Base-by-base conservation (phyloP, 2,113 vertebrate species). In the Microtus pennsylvanicus region DNA sequence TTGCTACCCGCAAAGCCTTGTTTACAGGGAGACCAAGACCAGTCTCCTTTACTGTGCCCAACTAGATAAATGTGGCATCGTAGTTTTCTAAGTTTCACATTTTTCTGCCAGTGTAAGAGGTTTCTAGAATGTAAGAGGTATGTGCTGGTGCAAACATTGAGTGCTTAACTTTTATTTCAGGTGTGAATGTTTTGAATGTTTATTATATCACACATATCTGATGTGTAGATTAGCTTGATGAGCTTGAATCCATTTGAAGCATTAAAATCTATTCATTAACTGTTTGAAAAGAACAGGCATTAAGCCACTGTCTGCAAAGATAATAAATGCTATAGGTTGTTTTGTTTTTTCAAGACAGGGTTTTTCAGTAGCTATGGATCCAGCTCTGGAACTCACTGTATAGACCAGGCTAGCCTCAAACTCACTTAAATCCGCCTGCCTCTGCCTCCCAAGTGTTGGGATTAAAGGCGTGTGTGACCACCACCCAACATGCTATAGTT, bases 191-290 rank as follows among this genome's bases (percentile, higher is more conserved):
- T 89, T 55, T 86, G 75, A 69, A 10, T 87, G 70, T 87, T 89
- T 95, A 80, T 88, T 78, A 76, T 95, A 83, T 87, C 67, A 94
- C 38, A 75, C 9, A 9, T 95, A 63, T 16, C 47, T 92, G 63
- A 89, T 96, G 75, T 89, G 22, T 96, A 38, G 63, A 16, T 76
- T 92, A 85, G n/a, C 83, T 89, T 76, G 19, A 87, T 90, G 70
- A 92, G 22, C 75, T 72, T 87, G 22, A 78, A 52, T 85, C 70
- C 65, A 47, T 93, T 82, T 83, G 82, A 96, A 82, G 13, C 45
- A 65, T 96, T 47, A 95, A 85, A 93, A 94, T 95, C 74, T 65
- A 93, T 93, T 92, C 38, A 85, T 94, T 93, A 75, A 80, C 65
- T 92, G 1, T 74, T 93, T 52, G 58, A 86, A 94, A 91, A 88